Base-by-base conservation (phyloP, 1,140 invertebrate species). In the Hylaeus volcanicus region DNA sequence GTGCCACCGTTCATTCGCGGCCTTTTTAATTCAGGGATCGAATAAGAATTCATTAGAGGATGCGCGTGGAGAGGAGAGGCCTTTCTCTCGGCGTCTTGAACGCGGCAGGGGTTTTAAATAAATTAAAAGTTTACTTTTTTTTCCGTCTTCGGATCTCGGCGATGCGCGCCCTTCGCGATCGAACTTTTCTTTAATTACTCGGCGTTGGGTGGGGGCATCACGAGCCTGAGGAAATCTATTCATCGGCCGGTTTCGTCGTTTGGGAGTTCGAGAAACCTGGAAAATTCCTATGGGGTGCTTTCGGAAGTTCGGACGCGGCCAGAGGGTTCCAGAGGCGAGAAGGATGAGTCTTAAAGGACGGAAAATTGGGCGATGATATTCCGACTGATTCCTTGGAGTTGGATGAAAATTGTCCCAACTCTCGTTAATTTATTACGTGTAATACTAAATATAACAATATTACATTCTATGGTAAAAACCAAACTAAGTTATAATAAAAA, bases 31-130 rank as follows among this genome's bases (percentile, higher is more conserved):
- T 79, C 73, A 58, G 12, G 63, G 75, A 86, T 88, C 85, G 81
- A 88, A 88, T 88, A 84, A 88, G 82, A 88, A 86, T 88, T 88
- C 86, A 88, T 88, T 84, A 88, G 79, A 74, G 76, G 45, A 77
- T 79, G 72, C 51, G 41, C n/a, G 48, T 37, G 79, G 56, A 53
- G 71, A 60, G 39, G 12, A 41, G 12, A 41, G 1, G 15, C 3
- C 26, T 5, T 55, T 12, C 43, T 48, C 41, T 41, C 12, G 45
- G 5, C 48, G 26, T 26, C 41, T 69, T n/a, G 11, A 48, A 5
- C 39, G 5, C 45, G 45, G 39, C 14, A 6, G 26, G 65, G 71
- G 65, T 88, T 88, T 86, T 88, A 88, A 88, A 88, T 86, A 88
- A 88, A 86, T 88, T 88, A 86, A 88, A 88, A 88, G 81, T 88